A percentile compares a stretch with the other conserved stretches of the same genome.
Evolutionary conservation across 2,888 invertebrate species (phyloP).

Genomic region (Alloscopus bannaensis): DNA sequence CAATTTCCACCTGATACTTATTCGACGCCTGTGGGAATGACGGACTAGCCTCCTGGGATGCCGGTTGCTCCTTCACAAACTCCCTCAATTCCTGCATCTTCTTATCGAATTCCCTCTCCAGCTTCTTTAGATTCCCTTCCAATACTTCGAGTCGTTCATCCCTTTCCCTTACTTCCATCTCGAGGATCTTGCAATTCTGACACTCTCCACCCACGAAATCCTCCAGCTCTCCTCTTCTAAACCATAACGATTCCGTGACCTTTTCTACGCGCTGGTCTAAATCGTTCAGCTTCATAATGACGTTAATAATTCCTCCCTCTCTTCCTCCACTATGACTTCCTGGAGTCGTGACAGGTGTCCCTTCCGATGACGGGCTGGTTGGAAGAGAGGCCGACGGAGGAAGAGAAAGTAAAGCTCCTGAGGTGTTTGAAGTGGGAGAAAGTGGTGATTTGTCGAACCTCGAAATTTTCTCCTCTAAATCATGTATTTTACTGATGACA

Average conservation of each 20-base stretch:
- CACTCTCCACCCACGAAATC: slow-evolving; percentile 67
- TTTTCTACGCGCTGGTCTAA: slow-evolving; percentile 70
- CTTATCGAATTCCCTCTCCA: slow-evolving; percentile 69
- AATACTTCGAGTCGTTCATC: slow-evolving; percentile 89
- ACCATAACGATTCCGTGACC: slow-evolving; percentile 67
- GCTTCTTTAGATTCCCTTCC: slow-evolving; percentile 82
- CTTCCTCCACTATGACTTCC: slow-evolving; percentile 41
- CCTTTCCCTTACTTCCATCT: slow-evolving; percentile 79
- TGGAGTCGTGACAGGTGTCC: slow-evolving; percentile 39
- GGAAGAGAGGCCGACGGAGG: slow-evolving; percentile 59
- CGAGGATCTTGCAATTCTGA: slow-evolving; percentile 82
- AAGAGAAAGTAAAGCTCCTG: slow-evolving; percentile 54
- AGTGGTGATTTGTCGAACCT: slow-evolving; percentile 62
- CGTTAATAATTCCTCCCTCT: slow-evolving; percentile 67
- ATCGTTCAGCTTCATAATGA: slow-evolving; percentile 70
- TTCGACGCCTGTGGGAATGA: slow-evolving; percentile 67
- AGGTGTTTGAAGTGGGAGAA: slow-evolving; percentile 60
- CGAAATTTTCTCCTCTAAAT: slow-evolving; percentile 71
- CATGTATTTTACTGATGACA: slow-evolving; percentile 70
- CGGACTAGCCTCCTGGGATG: slow-evolving; percentile 57
- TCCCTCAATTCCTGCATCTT: slow-evolving; percentile 72
- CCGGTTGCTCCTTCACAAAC: slow-evolving; percentile 65
- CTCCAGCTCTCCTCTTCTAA: slow-evolving; percentile 66
- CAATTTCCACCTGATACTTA: slow-evolving; percentile 90
- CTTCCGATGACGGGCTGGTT: slow-evolving; percentile 50